phyloP scores from a whole-genome alignment of 2,797 vertebrate genomes.

The Chaenodraco wilsoni region DNA sequence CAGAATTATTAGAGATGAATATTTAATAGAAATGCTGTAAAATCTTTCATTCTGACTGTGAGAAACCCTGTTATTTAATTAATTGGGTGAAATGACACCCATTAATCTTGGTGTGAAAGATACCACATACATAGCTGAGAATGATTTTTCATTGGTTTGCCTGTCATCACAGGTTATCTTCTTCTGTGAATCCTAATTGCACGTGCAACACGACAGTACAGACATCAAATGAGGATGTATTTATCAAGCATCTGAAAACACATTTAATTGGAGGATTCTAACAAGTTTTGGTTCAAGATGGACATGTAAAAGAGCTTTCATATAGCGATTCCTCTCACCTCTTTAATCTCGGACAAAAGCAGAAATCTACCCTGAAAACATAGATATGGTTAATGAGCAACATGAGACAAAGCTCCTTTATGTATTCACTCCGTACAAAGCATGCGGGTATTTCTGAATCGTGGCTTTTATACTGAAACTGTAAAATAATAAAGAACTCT shows the following conservation, averaged over 20 bases:
- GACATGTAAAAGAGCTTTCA: background rate
- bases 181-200: background rate
- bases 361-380: background rate
- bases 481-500: conserved; percentile 11
- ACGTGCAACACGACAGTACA: background rate
- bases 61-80: conserved; percentile 1
- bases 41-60: conserved; percentile 9
- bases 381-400: conserved; percentile 13
- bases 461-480: conserved; percentile 10
- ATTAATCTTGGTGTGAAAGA: conserved; percentile 16
- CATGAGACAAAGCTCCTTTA: background rate
- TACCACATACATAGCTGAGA: conserved; percentile 5
- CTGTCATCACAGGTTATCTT: background rate
- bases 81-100: background rate
- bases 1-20: background rate
- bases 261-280: too few species aligned
- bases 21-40: conserved; percentile 7
- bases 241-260: background rate
- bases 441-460: background rate
- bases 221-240: background rate
- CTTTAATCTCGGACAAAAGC: conserved; percentile 3
- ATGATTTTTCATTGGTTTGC: background rate
- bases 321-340: conserved; percentile 1
- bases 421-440: conserved; percentile 6
- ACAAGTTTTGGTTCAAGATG: background rate